Percentiles rank a stretch among this genome's conserved stretches.
Evolutionary conservation across 2,113 vertebrate genomes (phyloP).

Genomic region (Lagenorhynchus albirostris): DNA sequence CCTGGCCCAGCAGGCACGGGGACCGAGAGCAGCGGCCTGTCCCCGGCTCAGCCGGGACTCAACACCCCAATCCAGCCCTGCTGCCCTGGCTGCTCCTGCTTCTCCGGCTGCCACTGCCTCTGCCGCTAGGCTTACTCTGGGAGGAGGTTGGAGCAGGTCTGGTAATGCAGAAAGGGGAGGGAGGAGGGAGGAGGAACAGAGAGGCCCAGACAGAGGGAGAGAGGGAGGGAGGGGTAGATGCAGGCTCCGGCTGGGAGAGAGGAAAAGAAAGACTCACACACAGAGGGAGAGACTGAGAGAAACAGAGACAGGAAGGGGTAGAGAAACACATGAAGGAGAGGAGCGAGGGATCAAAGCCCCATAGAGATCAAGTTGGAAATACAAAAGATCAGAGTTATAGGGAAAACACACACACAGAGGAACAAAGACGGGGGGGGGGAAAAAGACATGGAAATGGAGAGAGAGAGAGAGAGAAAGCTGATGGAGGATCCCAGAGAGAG

Average conservation of each 20-base stretch:
- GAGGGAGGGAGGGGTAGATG: constrained; percentile 23
- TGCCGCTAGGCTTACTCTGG: constrained; percentile 66
- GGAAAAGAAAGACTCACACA: constrained; percentile 31
- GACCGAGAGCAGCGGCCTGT: background rate
- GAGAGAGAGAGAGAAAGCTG: background rate
- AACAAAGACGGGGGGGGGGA: background rate
- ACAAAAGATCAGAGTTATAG: constrained; percentile 43
- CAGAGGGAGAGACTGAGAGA: constrained; percentile 22
- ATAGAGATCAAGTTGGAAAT: background rate
- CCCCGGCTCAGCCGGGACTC: constrained; percentile 46
- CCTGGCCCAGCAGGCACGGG: constrained; percentile 33
- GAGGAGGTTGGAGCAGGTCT: constrained; percentile 73
- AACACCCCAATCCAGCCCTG: constrained; percentile 29
- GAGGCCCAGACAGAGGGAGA: constrained; percentile 55
- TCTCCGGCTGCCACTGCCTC: constrained; percentile 58
- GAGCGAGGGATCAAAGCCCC: background rate
- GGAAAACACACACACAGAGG: background rate
- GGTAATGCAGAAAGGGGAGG: constrained; percentile 71
- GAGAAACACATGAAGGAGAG: background rate
- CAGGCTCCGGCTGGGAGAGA: constrained; percentile 15
- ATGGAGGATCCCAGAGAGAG: background rate
- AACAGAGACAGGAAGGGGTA: background rate
- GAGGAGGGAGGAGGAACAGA: constrained; percentile 61
- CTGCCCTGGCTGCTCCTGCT: constrained; percentile 43
- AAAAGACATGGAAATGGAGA: background rate